A percentile compares a stretch with the other conserved stretches of the same genome.
These are phyloP conservation scores for Ormyrus labotus DNA, from an alignment of 2,888 invertebrate genomes.

Conservation along the genomic window DNA sequence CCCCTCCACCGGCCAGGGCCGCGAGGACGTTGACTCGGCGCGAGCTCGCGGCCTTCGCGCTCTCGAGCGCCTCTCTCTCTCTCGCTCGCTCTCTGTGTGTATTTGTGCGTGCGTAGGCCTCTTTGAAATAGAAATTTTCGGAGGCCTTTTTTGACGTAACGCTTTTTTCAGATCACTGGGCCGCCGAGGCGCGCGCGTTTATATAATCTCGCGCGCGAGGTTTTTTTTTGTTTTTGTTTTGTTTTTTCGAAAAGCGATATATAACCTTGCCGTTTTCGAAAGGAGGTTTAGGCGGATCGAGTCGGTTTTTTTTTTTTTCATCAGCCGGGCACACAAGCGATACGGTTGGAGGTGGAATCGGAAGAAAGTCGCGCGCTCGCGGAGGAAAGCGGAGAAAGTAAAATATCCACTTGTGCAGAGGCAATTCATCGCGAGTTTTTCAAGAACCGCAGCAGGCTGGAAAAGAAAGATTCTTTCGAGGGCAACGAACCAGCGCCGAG, in stretches of 20 bases:
- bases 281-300: no score
- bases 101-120: no score
- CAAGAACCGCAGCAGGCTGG: background rate
- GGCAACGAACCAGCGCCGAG: constrained; percentile 37
- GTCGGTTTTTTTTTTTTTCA: no score
- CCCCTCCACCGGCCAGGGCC: constrained; percentile 34
- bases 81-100: background rate
- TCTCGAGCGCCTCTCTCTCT: background rate
- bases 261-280: no score
- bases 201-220: background rate
- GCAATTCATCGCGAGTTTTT: constrained; percentile 10
- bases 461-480: constrained; percentile 26
- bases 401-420: constrained; percentile 3
- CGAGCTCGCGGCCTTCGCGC: constrained; percentile 55
- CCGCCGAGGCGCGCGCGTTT: background rate
- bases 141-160: background rate
- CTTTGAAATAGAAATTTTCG: constrained; percentile 48
- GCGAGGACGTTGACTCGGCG: constrained; percentile 69
- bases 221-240: background rate
- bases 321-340: no score
- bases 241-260: no score
- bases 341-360: no score
- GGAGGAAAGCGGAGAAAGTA: constrained; percentile 34
- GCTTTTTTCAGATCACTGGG: constrained; percentile 27
- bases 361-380: background rate